Evolutionary conservation across 2,888 invertebrate genomes (phyloP), one percentile per base, ranked within the genome.

Genomic region (Morinoia aosen): DNA sequence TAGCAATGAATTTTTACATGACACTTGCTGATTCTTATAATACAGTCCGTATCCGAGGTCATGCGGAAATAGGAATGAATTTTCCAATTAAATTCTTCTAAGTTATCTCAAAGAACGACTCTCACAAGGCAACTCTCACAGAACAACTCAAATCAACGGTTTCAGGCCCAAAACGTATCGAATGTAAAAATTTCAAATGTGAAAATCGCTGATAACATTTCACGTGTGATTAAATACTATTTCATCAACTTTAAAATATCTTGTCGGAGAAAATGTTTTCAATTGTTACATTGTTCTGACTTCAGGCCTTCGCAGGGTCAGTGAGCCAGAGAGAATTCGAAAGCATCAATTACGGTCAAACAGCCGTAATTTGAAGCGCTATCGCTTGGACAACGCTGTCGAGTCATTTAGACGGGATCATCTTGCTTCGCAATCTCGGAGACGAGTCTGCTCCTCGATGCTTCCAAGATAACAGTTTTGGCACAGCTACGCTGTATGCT

Each of bases 391-490:
- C 76, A 16, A 76, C 25, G 19, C 76, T 10, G 76, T 33, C 33
- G 76, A 16, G 25, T 25, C 76, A 76, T 76, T 76, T 76, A 16
- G 76, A 76, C 76, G 76, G 76, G 76, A 76, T 76, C 76, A 76
- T 76, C 25, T 76, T 33, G 76, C 76, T 25, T 16, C 25, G 25
- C 25, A 16, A 76, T 76, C 76, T 16, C 76, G 76, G 76, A 76
- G 2, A 19, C 76, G 25, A 76, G 76, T 33, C 8, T 33, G 19
- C 33, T 33, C 8, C 61, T 61, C 76, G 76, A 76, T 76, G 33
- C 76, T 76, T 76, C 76, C 76, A 76, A 76, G 76, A 76, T 76
- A 76, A 76, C 76, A 33, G 76, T 76, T 64, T 76, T 76, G 76
- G 76, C 76, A 76, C 14, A 16, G 76, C 76, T 76, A 76, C 76